A percentile compares a stretch with the other conserved stretches of the same genome.
These are phyloP conservation scores for Dyspetes luteomarginatus DNA, from an alignment of 2,888 invertebrate genomes.

Conservation along the genomic window DNA sequence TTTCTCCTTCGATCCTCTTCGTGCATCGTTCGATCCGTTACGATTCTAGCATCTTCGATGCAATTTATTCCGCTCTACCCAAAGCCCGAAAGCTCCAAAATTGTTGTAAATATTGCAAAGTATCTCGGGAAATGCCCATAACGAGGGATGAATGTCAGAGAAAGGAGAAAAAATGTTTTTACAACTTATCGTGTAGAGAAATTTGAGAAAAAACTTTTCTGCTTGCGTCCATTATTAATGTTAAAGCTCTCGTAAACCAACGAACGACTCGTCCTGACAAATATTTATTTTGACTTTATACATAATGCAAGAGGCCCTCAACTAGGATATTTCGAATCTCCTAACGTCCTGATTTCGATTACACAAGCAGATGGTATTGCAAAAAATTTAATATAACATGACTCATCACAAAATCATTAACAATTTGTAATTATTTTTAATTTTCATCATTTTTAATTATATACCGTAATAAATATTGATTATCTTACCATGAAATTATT, in stretches of 20 bases:
- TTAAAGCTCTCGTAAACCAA: neutral
- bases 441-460: neutral
- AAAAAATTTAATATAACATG: too few species aligned
- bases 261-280: neutral
- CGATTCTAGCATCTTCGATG: neutral
- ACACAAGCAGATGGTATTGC: too few species aligned
- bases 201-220: neutral
- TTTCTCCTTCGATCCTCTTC: neutral
- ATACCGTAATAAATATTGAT: neutral
- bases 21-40: neutral
- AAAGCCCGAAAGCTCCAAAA: neutral
- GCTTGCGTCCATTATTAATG: neutral
- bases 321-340: too few species aligned
- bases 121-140: neutral
- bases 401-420: neutral
- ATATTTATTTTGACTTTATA: neutral
- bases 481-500: neutral
- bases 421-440: neutral
- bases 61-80: neutral
- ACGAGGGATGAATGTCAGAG: neutral
- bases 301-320: neutral
- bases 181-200: neutral
- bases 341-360: too few species aligned
- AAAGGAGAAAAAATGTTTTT: neutral
- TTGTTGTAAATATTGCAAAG: neutral